Evolutionary conservation across 2,888 invertebrate genomes (phyloP), one percentile per base, ranked within the genome.

Genomic region (Homarus gammarus): DNA sequence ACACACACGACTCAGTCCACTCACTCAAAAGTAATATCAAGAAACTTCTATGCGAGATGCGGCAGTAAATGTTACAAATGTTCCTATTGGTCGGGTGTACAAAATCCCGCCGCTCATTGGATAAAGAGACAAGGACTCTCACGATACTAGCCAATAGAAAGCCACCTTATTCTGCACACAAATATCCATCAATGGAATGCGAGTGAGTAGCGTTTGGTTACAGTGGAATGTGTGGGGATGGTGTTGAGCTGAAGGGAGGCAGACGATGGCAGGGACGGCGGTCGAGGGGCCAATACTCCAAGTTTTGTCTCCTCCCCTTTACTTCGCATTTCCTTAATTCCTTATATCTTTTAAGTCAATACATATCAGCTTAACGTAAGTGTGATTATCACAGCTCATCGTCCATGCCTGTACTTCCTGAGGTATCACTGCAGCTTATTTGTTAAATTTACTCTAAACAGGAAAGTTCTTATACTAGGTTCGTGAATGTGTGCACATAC

Each of bases 21-120:
- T 82, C 82, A 82, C 82, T 82, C 82, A 82, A 49, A 78, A 82
- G 70, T 70, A 70, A 68, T 70, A 82, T 40, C 44, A 82, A 70
- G 81, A 81, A 81, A 81, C 81, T 81, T 81, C 81, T 78, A 68
- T 61, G 75, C 22, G 40, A 38, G 40, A 44, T 31, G 51, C 18
- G 72, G 49, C 51, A 51, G 12, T 10, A 0, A 27, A 51, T 73
- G 73, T 56, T 72, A 73, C 72, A 8, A 56, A 0, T 5, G 22
- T 22, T 36, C 77, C 78, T 31, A 85, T 78, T 78, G 85, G 85
- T 51, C 27, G n/a, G 31, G n/a, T 15, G 22, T n/a, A 0, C n/a
- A 12, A 78, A 22, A 22, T 36, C 72, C 2, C 6, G 36, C 8
- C 33, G 12, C 44, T 61, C 27, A 75, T 75, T 84, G 85, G 77